Evolutionary conservation across 2,113 vertebrate species (phyloP).

Genomic region (Scomber scombrus): DNA sequence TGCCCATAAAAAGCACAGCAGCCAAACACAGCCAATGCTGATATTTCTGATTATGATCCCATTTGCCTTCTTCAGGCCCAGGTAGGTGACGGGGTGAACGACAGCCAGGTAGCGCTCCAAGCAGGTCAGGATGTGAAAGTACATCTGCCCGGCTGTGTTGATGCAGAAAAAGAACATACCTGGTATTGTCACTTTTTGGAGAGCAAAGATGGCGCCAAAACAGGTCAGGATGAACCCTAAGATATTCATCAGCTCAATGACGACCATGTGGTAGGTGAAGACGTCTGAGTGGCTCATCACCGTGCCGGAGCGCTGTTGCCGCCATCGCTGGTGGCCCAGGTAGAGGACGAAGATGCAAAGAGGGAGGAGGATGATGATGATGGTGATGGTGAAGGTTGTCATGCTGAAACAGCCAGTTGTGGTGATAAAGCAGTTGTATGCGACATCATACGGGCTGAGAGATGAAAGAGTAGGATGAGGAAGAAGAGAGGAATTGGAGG

Average conservation of each 20-base stretch:
- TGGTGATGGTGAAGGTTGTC: not conserved
- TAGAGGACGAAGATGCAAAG: conserved; percentile 3
- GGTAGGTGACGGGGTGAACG: conserved; percentile 37
- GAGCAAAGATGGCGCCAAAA: fast-evolving
- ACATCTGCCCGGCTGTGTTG: fast-evolving
- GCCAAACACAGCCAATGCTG: conserved; percentile 11
- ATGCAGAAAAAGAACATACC: fast-evolving
- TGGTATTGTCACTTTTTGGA: fast-evolving
- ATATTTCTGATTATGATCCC: conserved; percentile 23
- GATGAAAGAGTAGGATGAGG: not conserved
- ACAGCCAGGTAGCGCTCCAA: conserved; percentile 53
- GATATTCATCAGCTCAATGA: not conserved
- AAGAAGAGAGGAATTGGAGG: not conserved
- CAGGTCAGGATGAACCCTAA: fast-evolving
- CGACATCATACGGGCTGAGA: fast-evolving
- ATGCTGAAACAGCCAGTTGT: fast-evolving
- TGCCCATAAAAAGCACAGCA: too few relatives aligned
- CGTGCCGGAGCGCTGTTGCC: fast-evolving
- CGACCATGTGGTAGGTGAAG: conserved; percentile 36
- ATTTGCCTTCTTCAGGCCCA: not conserved
- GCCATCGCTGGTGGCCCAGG: conserved; percentile 13
- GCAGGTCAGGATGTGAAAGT: conserved; percentile 27
- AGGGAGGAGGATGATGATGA: conserved; percentile 15
- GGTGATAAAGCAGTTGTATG: not conserved
- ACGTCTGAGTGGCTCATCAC: not conserved